Evolutionary conservation across 2,113 vertebrate genomes (phyloP).

Genomic region (Syngnathus floridae): DNA sequence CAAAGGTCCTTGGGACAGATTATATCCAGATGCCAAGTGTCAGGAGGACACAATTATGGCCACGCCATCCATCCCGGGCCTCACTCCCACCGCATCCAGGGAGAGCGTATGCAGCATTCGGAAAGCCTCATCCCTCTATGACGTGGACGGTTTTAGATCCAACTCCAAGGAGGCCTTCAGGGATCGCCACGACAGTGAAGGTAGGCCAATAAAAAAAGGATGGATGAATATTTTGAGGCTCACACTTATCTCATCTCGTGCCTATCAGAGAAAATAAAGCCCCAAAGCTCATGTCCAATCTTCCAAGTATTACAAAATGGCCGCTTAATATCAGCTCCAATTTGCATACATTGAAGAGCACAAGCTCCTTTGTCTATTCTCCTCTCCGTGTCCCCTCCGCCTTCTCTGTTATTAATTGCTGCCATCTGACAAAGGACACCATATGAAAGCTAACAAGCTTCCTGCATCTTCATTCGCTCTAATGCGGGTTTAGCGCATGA

Average conservation of each 20-base stretch:
- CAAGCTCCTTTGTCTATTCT: constrained; percentile 24
- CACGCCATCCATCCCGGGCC: constrained; percentile 75
- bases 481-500: constrained; percentile 52
- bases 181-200: constrained; percentile 94
- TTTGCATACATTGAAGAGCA: constrained; percentile 42
- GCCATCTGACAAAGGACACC: constrained; percentile 87
- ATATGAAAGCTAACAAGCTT: constrained; percentile 87
- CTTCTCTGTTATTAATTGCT: constrained; percentile 50
- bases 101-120: constrained; percentile 88
- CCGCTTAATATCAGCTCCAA: constrained; percentile 20
- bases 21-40: constrained; percentile 68
- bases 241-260: background rate
- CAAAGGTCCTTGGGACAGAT: constrained; percentile 82
- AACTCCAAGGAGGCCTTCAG: constrained; percentile 82
- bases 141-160: constrained; percentile 84
- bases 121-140: constrained; percentile 89
- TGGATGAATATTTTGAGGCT: background rate
- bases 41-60: constrained; percentile 29
- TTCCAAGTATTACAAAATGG: background rate
- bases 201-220: constrained; percentile 61
- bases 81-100: constrained; percentile 80
- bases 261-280: background rate
- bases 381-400: constrained; percentile 66
- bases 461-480: constrained; percentile 61
- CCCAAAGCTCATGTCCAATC: too few relatives aligned